Evolutionary conservation across 37 sponge, comb jelly and placozoan genomes (phyloP), one percentile per base, ranked within the genome.

Genomic region (Agelas oroides): DNA sequence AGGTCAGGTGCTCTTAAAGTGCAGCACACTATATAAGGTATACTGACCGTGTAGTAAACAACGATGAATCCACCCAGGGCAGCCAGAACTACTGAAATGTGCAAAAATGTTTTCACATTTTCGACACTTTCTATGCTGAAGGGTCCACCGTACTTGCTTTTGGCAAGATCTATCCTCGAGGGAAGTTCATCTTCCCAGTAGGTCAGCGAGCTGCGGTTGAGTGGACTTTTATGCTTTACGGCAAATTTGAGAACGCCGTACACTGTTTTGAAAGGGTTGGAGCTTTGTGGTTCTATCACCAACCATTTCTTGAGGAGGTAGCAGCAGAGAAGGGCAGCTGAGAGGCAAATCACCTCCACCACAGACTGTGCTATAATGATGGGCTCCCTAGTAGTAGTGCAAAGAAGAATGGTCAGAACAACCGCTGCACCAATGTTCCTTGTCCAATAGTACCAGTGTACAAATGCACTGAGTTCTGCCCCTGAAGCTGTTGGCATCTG

Each of bases 81-180:
- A 36, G 64, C 34, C 38, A 79, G 24, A 11, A 79, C 27, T 31
- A 79, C 1, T 5, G 64, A 36, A 8, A 79, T 65, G 23, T 41
- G 39, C 1, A 63, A 63, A n/a, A 79, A 79, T 11, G 80, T 65
- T 21, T 79, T 79, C 25, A 79, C 80, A 66, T 79, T 14, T 79
- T 79, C 80, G 24, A 79, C 80, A 5, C 35, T 46, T 46, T 79
- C 80, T 36, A 36, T 65, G 13, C 65, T 65, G 21, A 62, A 65
- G 27, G 80, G 80, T 18, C 80, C 80, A 40, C 80, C 80, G 64
- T 79, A 79, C 67, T 79, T 79, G 30, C 14, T 46, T 38, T 79
- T 79, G 46, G 66, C 80, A 16, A 79, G 65, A 65, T 79, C 80
- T 38, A 79, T 24, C 25, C 80, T 36, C 8, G 37, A 62, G 35